Conservation (phyloP, 2,888 invertebrate species). For the Cantharis lateralis region DNA sequence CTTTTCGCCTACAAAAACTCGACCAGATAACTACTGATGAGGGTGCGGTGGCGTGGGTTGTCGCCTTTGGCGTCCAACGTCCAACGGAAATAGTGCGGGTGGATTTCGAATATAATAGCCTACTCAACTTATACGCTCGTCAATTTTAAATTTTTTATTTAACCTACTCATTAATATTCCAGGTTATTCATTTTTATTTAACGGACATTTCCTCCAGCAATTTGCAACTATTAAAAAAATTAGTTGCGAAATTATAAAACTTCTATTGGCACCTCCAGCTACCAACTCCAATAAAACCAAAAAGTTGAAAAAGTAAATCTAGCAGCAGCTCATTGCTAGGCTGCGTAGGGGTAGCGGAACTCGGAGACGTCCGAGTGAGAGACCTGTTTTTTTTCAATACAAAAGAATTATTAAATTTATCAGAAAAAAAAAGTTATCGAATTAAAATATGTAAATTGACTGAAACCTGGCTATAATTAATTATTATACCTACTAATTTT, state of each 20-base stretch:
- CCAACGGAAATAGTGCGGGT: slow-evolving; percentile 40
- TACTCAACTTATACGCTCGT: slow-evolving; percentile 31
- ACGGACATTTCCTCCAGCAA: not conserved
- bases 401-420: too few relatives aligned
- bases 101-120: slow-evolving; percentile 40
- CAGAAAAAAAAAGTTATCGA: too few relatives aligned
- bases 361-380: not conserved
- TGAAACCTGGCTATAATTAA: too few relatives aligned
- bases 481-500: too few relatives aligned
- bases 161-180: not conserved
- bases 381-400: not conserved
- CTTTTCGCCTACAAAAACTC: slow-evolving; percentile 37
- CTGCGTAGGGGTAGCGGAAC: not conserved
- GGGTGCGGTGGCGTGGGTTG: slow-evolving; percentile 43
- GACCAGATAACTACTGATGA: slow-evolving; percentile 35
- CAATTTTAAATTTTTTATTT: not conserved
- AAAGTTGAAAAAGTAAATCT: not conserved
- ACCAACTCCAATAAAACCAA: not conserved
- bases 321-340: not conserved
- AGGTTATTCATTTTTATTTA: not conserved
- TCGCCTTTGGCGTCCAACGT: slow-evolving; percentile 37
- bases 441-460: too few relatives aligned
- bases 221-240: not conserved
- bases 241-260: not conserved
- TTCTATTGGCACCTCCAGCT: not conserved